phyloP scores from a whole-genome alignment of 2,888 invertebrate genomes.

The Tortrix viridana region DNA sequence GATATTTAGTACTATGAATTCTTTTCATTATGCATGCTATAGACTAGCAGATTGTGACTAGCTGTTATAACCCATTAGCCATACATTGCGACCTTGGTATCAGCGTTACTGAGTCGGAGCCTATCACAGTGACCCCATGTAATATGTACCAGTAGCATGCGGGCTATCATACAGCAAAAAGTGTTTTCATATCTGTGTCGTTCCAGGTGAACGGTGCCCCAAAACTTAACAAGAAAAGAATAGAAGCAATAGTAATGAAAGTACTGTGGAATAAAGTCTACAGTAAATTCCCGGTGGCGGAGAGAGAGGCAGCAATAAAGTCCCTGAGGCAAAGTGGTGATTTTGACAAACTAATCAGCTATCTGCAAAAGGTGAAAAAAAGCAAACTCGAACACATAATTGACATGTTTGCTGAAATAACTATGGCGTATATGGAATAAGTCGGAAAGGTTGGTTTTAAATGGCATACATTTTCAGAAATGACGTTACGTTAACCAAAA shows the following conservation, averaged over 20 bases:
- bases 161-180: no score
- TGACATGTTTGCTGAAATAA: conserved; percentile 62
- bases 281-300: conserved; percentile 54
- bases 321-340: conserved; percentile 58
- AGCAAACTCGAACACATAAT: conserved; percentile 61
- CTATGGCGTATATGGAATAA: conserved; percentile 60
- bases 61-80: no score
- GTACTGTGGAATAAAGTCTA: conserved; percentile 72
- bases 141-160: no score
- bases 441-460: neutral
- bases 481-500: neutral
- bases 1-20: no score
- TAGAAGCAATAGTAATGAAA: conserved; percentile 71
- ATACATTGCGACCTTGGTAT: no score
- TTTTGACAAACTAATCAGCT: conserved; percentile 60
- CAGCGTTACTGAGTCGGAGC: no score
- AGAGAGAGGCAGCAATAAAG: conserved; percentile 65
- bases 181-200: conserved; percentile 11
- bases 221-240: conserved; percentile 57
- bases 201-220: conserved; percentile 53
- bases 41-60: no score
- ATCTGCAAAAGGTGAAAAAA: conserved; percentile 61
- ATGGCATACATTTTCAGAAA: neutral
- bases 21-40: no score
- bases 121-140: no score